These are phyloP conservation scores for Eira barbara DNA, from an alignment of 2,113 vertebrate species.

Conservation along the genomic window DNA sequence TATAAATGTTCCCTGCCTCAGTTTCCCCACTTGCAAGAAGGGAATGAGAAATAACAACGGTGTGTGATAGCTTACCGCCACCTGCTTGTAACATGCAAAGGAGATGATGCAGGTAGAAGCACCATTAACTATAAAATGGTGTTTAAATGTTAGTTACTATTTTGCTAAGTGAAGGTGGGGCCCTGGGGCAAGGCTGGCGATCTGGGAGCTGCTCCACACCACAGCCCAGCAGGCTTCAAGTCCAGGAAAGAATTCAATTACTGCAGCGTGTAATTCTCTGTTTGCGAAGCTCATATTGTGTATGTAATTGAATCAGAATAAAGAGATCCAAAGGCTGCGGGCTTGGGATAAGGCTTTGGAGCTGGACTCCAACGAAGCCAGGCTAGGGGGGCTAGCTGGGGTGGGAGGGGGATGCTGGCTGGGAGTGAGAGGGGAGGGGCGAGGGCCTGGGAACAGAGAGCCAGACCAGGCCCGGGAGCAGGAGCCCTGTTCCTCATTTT, in stretches of 20 bases:
- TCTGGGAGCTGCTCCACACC: background rate
- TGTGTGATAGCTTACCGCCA: background rate
- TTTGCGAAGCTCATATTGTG: slow-evolving; percentile 73
- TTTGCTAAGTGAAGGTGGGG: slow-evolving; percentile 32
- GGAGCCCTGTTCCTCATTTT: too few species aligned
- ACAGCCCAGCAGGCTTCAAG: slow-evolving; percentile 54
- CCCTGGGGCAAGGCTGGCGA: slow-evolving; percentile 3
- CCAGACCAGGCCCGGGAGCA: background rate
- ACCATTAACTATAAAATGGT: background rate
- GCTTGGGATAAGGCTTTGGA: slow-evolving; percentile 63
- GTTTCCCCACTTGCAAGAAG: background rate
- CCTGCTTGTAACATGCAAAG: background rate
- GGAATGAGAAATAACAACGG: background rate
- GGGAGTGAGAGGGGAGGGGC: rapidly evolving
- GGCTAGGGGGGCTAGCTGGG: background rate
- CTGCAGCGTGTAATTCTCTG: slow-evolving; percentile 72
- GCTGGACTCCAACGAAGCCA: slow-evolving; percentile 13
- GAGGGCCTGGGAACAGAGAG: rapidly evolving
- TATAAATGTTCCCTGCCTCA: background rate
- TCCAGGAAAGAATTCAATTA: slow-evolving; percentile 74
- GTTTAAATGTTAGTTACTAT: slow-evolving; percentile 40
- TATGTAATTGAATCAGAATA: slow-evolving; percentile 76
- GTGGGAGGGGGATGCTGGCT: rapidly evolving
- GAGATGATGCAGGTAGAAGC: background rate
- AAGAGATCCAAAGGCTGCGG: slow-evolving; percentile 65